Evolutionary conservation across 2,888 invertebrate genomes (phyloP).

Genomic region (Aleiodes leptofemur): DNA sequence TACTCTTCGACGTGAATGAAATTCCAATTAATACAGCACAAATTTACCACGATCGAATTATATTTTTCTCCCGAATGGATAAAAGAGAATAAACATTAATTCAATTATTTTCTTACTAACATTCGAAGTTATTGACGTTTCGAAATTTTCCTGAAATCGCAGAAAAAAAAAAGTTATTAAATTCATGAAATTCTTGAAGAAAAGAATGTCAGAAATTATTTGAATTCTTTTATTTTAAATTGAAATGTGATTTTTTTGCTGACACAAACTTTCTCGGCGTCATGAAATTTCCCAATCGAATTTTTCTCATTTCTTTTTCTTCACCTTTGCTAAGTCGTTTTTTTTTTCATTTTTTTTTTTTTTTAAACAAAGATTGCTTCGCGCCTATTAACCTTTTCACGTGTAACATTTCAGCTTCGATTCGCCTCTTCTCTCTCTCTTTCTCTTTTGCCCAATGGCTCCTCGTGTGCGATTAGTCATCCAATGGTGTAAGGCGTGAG

Average conservation of each 20-base stretch:
- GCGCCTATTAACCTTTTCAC: slow-evolving; percentile 26
- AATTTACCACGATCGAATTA: slow-evolving; percentile 7
- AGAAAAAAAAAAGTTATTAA: too few relatives aligned
- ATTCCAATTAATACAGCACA: slow-evolving; percentile 17
- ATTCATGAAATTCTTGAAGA: too few relatives aligned
- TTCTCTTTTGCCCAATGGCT: too few relatives aligned
- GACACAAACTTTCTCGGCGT: background rate
- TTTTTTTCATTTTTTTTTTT: background rate
- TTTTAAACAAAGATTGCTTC: background rate
- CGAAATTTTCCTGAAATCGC: too few relatives aligned
- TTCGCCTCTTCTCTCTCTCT: background rate
- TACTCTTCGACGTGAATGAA: slow-evolving; percentile 27
- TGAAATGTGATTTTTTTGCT: background rate
- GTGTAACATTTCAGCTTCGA: slow-evolving; percentile 20
- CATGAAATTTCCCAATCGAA: slow-evolving; percentile 5
- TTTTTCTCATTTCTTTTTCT: background rate
- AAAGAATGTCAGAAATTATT: background rate
- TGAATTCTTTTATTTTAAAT: background rate
- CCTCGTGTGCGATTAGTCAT: slow-evolving; percentile 13
- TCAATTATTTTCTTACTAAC: background rate
- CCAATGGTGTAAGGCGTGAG: slow-evolving; percentile 21
- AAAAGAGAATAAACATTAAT: slow-evolving; percentile 9
- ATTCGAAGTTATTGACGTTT: too few relatives aligned
- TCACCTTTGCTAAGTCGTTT: background rate
- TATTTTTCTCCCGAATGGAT: slow-evolving; percentile 2